Percentiles rank a stretch among this genome's conserved stretches.
These are phyloP conservation scores for Ormia ochracea DNA, from an alignment of 2,888 invertebrate genomes.

Conservation along the genomic window DNA sequence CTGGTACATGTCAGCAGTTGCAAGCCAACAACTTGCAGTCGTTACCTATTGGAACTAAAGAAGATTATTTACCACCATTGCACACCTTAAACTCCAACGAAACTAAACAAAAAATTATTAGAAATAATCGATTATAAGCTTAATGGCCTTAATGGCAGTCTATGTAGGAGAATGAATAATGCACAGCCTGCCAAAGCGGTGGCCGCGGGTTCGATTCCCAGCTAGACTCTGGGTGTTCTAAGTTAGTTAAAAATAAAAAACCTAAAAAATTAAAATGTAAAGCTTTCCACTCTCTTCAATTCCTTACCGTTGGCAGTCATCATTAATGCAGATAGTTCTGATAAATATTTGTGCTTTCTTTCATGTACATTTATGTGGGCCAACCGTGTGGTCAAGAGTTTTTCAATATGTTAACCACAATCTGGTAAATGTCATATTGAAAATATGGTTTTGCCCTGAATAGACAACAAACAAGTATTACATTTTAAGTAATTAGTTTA, in stretches of 20 bases:
- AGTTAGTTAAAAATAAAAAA: too few relatives aligned
- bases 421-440: slow-evolving; percentile 56
- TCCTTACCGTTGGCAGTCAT: too few relatives aligned
- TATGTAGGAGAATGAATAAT: too few relatives aligned
- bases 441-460: slow-evolving; percentile 46
- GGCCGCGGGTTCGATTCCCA: too few relatives aligned
- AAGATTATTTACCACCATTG: neutral
- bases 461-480: neutral
- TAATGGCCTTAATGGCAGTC: too few relatives aligned
- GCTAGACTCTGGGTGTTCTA: too few relatives aligned
- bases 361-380: neutral
- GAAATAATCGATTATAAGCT: neutral
- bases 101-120: neutral
- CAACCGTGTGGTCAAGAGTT: slow-evolving; percentile 8
- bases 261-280: too few relatives aligned
- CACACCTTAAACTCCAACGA: neutral
- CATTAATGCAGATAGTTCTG: neutral
- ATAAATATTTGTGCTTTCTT: neutral
- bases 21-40: neutral
- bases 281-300: too few relatives aligned
- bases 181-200: too few relatives aligned
- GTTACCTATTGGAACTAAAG: neutral
- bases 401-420: slow-evolving; percentile 47
- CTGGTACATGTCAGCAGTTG: neutral
- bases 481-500: neutral